These are phyloP conservation scores for Actinostola sp. DNA, from an alignment of 92 coral and sea anemone species.

Conservation along the genomic window DNA sequence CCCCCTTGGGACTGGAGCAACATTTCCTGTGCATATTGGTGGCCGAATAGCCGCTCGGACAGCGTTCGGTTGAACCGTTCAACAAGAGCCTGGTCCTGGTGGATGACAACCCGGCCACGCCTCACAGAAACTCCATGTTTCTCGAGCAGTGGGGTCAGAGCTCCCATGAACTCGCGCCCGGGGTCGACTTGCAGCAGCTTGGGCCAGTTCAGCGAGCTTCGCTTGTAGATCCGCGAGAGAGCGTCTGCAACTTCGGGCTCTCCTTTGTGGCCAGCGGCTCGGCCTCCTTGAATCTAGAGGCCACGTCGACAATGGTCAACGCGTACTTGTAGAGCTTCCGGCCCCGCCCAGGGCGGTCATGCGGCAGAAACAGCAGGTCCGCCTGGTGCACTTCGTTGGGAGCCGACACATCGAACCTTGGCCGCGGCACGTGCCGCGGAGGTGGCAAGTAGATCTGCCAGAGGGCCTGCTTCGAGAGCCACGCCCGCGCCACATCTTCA, in stretches of 20 bases:
- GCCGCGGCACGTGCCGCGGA: too few species aligned
- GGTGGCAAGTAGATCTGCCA: too few species aligned
- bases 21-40: slow-evolving; percentile 44
- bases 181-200: slow-evolving; percentile 17
- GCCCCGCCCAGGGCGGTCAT: slow-evolving; percentile 2
- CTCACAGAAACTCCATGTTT: slow-evolving; percentile 2
- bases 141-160: not conserved
- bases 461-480: too few species aligned
- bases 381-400: slow-evolving; percentile 6
- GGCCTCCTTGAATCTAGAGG: slow-evolving; percentile 26
- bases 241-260: slow-evolving; percentile 13
- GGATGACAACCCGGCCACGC: slow-evolving; percentile 5
- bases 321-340: slow-evolving; percentile 25
- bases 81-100: slow-evolving; percentile 29
- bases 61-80: slow-evolving; percentile 27
- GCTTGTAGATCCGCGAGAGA: slow-evolving; percentile 9
- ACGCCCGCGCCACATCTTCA: too few species aligned
- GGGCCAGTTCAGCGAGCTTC: slow-evolving; percentile 22
- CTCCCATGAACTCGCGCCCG: slow-evolving; percentile 31
- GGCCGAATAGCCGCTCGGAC: slow-evolving; percentile 30
- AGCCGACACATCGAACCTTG: too few species aligned
- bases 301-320: slow-evolving; percentile 23
- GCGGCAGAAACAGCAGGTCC: slow-evolving; percentile 23
- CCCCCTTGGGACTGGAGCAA: slow-evolving; percentile 12
- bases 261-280: slow-evolving; percentile 16